These are phyloP conservation scores for Ctenochaetus hawaiiensis DNA, from an alignment of 2,797 vertebrate genomes.

Conservation along the genomic window DNA sequence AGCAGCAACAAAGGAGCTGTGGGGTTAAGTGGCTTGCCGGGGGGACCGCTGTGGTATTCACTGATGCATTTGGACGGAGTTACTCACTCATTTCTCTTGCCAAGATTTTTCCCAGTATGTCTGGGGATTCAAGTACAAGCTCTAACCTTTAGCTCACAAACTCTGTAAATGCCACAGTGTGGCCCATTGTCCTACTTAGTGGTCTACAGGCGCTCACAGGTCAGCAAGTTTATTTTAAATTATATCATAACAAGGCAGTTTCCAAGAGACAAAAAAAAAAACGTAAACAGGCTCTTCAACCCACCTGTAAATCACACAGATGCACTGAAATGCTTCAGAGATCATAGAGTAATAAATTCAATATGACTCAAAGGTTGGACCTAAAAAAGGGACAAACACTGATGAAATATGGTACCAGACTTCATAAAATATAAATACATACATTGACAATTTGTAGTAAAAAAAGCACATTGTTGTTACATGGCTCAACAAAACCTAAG, in stretches of 20 bases:
- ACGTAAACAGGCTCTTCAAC: neutral
- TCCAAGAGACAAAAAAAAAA: neutral
- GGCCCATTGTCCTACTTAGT: slow-evolving; percentile 1
- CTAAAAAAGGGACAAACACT: neutral
- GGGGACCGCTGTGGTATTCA: slow-evolving; percentile 41
- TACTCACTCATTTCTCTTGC: slow-evolving; percentile 22
- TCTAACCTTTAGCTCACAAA: slow-evolving; percentile 50
- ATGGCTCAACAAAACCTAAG: too few relatives aligned
- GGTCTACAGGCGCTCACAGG: neutral
- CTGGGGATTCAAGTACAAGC: slow-evolving; percentile 37
- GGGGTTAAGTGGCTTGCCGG: slow-evolving; percentile 53
- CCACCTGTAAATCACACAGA: neutral
- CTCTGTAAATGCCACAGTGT: slow-evolving; percentile 50
- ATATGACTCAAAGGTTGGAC: neutral
- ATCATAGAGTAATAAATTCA: neutral
- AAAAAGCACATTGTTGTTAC: too few relatives aligned
- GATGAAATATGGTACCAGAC: neutral
- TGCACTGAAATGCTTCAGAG: neutral
- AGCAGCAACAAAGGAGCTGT: slow-evolving; percentile 31
- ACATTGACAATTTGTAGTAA: neutral
- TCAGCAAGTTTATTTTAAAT: slow-evolving; percentile 2
- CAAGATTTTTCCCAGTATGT: slow-evolving; percentile 31
- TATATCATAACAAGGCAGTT: neutral
- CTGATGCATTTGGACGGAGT: slow-evolving; percentile 37
- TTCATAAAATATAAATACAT: neutral